Evolutionary conservation across 2,888 invertebrate genomes (phyloP).

Genomic region (Synanthedon myopaeformis): DNA sequence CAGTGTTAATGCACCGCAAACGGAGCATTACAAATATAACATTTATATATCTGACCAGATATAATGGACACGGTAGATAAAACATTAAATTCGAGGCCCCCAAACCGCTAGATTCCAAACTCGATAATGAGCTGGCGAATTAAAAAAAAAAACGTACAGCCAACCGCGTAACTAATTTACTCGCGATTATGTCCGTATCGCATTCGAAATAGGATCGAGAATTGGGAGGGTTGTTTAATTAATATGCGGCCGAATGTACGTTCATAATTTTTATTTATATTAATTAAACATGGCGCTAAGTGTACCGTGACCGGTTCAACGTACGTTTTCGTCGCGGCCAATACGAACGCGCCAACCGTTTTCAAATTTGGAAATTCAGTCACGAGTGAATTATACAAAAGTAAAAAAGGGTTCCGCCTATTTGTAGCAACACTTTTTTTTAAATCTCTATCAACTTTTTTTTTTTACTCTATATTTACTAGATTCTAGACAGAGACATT

Average conservation of each 20-base stretch:
- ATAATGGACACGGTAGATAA: conserved; percentile 51
- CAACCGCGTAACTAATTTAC: neutral
- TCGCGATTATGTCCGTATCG: neutral
- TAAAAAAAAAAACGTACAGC: neutral
- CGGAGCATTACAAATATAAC: conserved; percentile 30
- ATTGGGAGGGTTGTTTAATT: neutral
- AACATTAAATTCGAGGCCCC: conserved; percentile 20
- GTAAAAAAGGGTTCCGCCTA: too few species aligned
- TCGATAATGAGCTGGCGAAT: conserved; percentile 32
- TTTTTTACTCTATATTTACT: too few species aligned
- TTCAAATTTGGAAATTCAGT: conserved; percentile 5
- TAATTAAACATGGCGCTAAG: conserved; percentile 54
- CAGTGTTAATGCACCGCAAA: conserved; percentile 16
- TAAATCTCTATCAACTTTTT: too few species aligned
- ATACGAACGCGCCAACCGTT: conserved; percentile 9
- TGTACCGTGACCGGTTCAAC: conserved; percentile 57
- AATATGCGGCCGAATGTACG: conserved; percentile 8
- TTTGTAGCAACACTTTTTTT: too few species aligned
- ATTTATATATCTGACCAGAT: conserved; percentile 25
- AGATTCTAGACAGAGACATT: too few species aligned
- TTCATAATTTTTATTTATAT: conserved; percentile 52
- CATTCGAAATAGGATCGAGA: neutral
- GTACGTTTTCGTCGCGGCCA: conserved; percentile 30
- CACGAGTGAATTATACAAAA: neutral
- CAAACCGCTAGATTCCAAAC: conserved; percentile 31